Conservation (phyloP, 2,113 vertebrate species). For the Zeus faber region DNA sequence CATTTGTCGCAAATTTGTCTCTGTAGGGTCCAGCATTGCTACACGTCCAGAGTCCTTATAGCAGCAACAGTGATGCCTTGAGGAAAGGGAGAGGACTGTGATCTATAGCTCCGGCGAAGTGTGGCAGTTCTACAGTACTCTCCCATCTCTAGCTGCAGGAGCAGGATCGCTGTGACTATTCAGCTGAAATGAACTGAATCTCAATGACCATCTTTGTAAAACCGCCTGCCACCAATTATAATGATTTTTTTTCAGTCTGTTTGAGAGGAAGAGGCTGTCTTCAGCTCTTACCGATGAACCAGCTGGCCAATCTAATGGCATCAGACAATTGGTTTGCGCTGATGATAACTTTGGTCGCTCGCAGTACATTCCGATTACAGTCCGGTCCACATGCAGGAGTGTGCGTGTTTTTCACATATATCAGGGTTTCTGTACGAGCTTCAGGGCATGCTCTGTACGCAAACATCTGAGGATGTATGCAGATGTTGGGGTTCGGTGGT, state of each 20-base stretch:
- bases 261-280: conserved; percentile 7
- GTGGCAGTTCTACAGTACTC: too few relatives aligned
- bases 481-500: neutral
- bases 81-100: neutral
- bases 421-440: too few relatives aligned
- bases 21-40: too few relatives aligned
- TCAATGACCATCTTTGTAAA: neutral
- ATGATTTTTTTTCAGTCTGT: conserved; percentile 20
- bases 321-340: neutral
- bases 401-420: neutral
- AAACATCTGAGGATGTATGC: neutral
- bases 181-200: conserved; percentile 14
- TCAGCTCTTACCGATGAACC: conserved; percentile 3
- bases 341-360: neutral
- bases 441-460: too few relatives aligned
- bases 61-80: neutral
- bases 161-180: neutral
- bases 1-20: too few relatives aligned
- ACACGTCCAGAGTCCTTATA: too few relatives aligned
- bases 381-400: neutral
- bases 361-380: neutral
- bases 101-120: neutral
- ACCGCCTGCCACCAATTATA: conserved; percentile 14
- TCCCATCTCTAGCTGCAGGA: neutral
- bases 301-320: conserved; percentile 1